Percentiles rank a stretch among this genome's conserved stretches.
These are phyloP conservation scores for Anoplolepis gracilipes DNA, from an alignment of 1,140 invertebrate species.

Conservation along the genomic window DNA sequence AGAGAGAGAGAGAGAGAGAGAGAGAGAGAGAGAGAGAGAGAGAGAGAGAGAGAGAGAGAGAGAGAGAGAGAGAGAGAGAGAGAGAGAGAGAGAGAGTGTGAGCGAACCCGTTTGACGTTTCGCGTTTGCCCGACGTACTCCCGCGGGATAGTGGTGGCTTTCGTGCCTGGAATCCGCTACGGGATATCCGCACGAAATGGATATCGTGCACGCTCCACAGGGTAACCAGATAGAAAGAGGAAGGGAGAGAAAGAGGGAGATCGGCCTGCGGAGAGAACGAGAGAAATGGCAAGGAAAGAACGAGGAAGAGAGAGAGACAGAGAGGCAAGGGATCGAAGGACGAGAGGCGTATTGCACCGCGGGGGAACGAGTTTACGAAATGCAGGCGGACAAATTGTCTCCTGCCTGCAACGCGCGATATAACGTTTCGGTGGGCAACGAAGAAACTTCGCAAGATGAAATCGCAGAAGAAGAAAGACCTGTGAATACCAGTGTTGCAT, in stretches of 20 bases:
- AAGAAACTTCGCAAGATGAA: background rate
- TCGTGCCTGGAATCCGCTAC: constrained; percentile 78
- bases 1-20: constrained; percentile 37
- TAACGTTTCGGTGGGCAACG: constrained; percentile 30
- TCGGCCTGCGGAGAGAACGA: background rate
- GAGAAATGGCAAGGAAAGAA: constrained; percentile 27
- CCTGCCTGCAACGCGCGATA: constrained; percentile 26
- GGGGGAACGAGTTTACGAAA: constrained; percentile 61
- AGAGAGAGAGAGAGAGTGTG: background rate
- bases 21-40: too few species aligned
- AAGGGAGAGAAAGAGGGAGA: constrained; percentile 16
- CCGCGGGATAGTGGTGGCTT: constrained; percentile 77
- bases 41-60: constrained; percentile 4
- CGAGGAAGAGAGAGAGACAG: background rate
- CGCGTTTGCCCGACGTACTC: constrained; percentile 79
- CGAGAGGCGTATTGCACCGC: constrained; percentile 43
- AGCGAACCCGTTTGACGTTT: constrained; percentile 79
- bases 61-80: background rate
- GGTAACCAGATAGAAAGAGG: constrained; percentile 64
- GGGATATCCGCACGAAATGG: constrained; percentile 79
- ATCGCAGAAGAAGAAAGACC: background rate
- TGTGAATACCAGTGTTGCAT: constrained; percentile 14
- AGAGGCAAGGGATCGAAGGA: constrained; percentile 32
- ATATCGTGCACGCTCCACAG: constrained; percentile 75
- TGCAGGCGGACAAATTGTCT: constrained; percentile 73